These are phyloP conservation scores for Neogale vison DNA, from an alignment of 2,113 vertebrate genomes.

Conservation along the genomic window DNA sequence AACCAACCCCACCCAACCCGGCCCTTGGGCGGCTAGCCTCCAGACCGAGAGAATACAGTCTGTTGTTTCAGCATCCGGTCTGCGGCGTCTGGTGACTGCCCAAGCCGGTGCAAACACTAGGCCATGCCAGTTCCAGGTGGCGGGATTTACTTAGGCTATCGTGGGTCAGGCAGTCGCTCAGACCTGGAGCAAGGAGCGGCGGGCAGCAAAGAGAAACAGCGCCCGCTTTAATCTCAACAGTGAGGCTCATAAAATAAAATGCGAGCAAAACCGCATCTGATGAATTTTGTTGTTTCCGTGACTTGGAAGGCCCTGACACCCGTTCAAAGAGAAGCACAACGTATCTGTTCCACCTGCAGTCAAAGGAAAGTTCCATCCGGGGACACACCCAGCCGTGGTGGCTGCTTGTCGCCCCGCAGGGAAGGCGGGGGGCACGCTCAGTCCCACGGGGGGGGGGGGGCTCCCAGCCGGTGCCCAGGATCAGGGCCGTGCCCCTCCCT, in stretches of 20 bases:
- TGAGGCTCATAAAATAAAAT: not conserved
- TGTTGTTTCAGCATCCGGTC: not conserved
- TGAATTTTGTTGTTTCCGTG: fast-evolving
- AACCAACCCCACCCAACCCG: not conserved
- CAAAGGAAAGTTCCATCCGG: fast-evolving
- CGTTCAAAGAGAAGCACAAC: too few relatives aligned
- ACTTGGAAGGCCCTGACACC: not conserved
- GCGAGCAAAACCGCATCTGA: fast-evolving
- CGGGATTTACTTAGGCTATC: not conserved
- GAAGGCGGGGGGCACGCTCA: not conserved
- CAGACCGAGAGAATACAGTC: not conserved
- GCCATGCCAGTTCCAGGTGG: fast-evolving
- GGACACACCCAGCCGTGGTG: not conserved
- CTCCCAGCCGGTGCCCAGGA: not conserved
- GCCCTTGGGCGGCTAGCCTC: not conserved
- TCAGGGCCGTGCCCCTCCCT: fast-evolving
- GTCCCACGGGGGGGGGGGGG: fast-evolving
- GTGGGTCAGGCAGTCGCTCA: not conserved
- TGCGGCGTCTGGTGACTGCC: too few relatives aligned
- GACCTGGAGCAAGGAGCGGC: not conserved
- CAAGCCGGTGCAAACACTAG: fast-evolving
- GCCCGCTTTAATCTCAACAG: not conserved
- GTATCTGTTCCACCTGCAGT: not conserved
- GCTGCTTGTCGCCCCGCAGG: not conserved
- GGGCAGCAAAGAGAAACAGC: too few relatives aligned